These are phyloP conservation scores for Meriones unguiculatus DNA, from an alignment of 2,113 vertebrate species.

Conservation along the genomic window DNA sequence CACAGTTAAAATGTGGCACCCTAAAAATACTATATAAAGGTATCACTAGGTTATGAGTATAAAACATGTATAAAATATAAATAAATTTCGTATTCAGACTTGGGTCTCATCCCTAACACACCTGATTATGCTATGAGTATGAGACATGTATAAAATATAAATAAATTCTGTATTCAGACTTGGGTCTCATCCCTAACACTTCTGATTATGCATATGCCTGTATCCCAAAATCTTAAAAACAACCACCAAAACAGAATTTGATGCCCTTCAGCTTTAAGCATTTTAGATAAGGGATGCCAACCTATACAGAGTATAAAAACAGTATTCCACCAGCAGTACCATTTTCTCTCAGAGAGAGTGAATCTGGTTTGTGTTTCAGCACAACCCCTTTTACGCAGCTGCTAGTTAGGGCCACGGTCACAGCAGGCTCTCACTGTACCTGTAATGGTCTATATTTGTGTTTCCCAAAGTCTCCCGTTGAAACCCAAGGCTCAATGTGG, in stretches of 20 bases:
- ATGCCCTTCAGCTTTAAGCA: not conserved
- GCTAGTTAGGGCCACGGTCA: not conserved
- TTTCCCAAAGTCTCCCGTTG: not conserved
- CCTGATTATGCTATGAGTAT: not conserved
- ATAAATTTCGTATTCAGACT: not conserved
- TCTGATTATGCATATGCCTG: not conserved
- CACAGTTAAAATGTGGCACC: not conserved
- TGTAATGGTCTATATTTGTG: not conserved
- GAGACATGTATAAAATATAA: not conserved
- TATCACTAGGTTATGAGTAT: not conserved
- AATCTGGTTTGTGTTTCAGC: not conserved
- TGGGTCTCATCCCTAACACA: not conserved
- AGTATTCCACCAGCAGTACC: not conserved
- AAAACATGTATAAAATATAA: not conserved
- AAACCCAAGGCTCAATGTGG: not conserved
- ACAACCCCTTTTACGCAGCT: not conserved
- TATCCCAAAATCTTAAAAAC: not conserved
- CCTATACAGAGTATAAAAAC: not conserved
- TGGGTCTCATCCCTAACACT: too few species aligned
- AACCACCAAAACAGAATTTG: not conserved
- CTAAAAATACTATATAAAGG: not conserved
- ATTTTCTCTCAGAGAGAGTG: not conserved
- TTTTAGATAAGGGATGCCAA: not conserved
- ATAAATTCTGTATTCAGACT: not conserved
- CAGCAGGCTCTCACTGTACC: not conserved